phyloP scores from a whole-genome alignment of 2,797 vertebrate genomes.

The Oreochromis grahami region DNA sequence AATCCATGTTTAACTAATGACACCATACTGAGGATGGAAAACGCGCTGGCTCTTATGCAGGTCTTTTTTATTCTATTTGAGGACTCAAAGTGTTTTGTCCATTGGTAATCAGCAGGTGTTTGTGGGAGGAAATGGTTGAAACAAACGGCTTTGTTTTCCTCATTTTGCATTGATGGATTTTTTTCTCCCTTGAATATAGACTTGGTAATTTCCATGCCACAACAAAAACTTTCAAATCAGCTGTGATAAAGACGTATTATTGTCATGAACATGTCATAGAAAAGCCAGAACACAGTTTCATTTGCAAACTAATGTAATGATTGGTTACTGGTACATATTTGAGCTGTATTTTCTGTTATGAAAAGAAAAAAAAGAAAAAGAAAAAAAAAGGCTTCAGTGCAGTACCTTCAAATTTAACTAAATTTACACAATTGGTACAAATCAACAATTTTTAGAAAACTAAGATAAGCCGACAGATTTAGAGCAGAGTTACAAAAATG shows the following conservation, averaged over 20 bases:
- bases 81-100: neutral
- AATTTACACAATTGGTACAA: slow-evolving; percentile 19
- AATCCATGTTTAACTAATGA: neutral
- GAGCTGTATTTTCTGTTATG: slow-evolving; percentile 11
- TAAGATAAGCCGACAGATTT: slow-evolving; percentile 26
- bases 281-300: slow-evolving; percentile 12
- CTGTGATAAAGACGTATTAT: neutral
- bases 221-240: neutral
- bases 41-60: neutral
- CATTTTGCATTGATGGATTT: neutral
- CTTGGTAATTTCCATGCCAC: neutral
- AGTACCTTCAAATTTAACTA: slow-evolving; percentile 34
- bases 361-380: slow-evolving; percentile 9
- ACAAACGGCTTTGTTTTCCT: neutral
- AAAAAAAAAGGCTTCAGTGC: slow-evolving; percentile 49
- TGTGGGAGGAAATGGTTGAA: neutral
- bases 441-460: slow-evolving; percentile 29
- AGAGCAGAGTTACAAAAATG: slow-evolving; percentile 39
- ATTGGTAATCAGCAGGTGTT: neutral
- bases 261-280: neutral
- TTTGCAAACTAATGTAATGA: slow-evolving; percentile 57
- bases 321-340: slow-evolving; percentile 48
- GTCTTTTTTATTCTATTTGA: neutral
- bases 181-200: neutral
- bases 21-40: neutral